These are phyloP conservation scores for Iphiclides podalirius DNA, from an alignment of 2,888 invertebrate genomes.

Conservation along the genomic window DNA sequence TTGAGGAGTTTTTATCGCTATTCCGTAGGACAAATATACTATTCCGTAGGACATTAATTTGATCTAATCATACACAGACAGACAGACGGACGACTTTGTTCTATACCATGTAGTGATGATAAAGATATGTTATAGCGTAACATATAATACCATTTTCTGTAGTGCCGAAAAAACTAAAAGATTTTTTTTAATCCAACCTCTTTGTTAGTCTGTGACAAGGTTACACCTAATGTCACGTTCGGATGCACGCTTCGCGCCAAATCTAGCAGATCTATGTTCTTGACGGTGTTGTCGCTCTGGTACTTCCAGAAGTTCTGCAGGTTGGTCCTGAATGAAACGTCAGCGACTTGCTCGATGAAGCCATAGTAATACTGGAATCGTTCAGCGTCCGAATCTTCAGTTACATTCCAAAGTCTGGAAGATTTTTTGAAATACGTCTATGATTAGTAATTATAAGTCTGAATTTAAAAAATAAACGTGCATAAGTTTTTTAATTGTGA, in stretches of 20 bases:
- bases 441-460: too few species aligned
- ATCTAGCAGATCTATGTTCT: constrained; percentile 77
- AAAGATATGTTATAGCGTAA: too few species aligned
- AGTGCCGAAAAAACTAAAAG: too few species aligned
- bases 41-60: too few species aligned
- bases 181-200: constrained; percentile 42
- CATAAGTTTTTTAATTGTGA: too few species aligned
- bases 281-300: constrained; percentile 81
- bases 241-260: constrained; percentile 77
- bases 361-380: constrained; percentile 62
- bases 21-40: too few species aligned
- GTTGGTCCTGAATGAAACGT: constrained; percentile 69
- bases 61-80: too few species aligned
- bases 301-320: constrained; percentile 86
- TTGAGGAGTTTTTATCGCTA: too few species aligned
- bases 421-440: not conserved
- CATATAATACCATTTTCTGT: too few species aligned
- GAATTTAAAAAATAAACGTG: too few species aligned
- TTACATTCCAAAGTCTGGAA: constrained; percentile 63
- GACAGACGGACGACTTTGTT: too few species aligned
- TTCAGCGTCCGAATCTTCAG: constrained; percentile 52
- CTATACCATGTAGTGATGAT: too few species aligned
- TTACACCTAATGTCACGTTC: constrained; percentile 44
- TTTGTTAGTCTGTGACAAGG: constrained; percentile 37
- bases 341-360: constrained; percentile 63